A percentile compares a stretch with the other conserved stretches of the same genome.
phyloP scores from a whole-genome alignment of 2,888 invertebrate species.

The Erannis defoliaria region DNA sequence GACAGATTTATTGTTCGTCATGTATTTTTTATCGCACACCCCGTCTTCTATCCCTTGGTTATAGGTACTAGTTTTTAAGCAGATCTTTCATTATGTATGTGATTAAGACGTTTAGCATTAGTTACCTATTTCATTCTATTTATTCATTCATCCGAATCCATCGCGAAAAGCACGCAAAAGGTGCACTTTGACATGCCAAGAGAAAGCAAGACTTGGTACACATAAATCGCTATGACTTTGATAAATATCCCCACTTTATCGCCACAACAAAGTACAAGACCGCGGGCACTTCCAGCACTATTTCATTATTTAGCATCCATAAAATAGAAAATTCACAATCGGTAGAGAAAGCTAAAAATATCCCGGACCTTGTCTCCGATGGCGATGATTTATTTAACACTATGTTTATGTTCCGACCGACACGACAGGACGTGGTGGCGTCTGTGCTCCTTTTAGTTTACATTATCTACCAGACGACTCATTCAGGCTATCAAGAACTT shows the following conservation, averaged over 20 bases:
- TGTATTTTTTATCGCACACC: no score
- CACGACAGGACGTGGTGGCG: conserved; percentile 69
- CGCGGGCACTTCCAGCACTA: conserved; percentile 29
- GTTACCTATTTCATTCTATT: no score
- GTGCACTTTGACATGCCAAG: background rate
- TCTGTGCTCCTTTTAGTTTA: conserved; percentile 70
- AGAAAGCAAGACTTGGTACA: background rate
- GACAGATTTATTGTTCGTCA: no score
- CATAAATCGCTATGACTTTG: background rate
- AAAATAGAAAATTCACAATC: conserved; percentile 62
- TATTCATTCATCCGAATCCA: no score
- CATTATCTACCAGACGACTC: conserved; percentile 55
- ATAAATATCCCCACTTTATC: conserved; percentile 21
- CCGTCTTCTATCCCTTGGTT: no score
- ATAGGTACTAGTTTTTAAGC: no score
- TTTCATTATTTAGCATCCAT: conserved; percentile 51
- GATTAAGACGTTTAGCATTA: no score
- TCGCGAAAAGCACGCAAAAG: background rate
- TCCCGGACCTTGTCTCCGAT: conserved; percentile 73
- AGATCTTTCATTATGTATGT: no score
- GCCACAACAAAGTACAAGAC: conserved; percentile 6
- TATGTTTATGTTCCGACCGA: conserved; percentile 71
- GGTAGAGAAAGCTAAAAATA: conserved; percentile 63
- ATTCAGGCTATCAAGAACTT: conserved; percentile 35
- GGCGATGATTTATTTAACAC: conserved; percentile 82